Base-by-base conservation (phyloP, 2,797 vertebrate genomes). In the Tamandua tetradactyla region DNA sequence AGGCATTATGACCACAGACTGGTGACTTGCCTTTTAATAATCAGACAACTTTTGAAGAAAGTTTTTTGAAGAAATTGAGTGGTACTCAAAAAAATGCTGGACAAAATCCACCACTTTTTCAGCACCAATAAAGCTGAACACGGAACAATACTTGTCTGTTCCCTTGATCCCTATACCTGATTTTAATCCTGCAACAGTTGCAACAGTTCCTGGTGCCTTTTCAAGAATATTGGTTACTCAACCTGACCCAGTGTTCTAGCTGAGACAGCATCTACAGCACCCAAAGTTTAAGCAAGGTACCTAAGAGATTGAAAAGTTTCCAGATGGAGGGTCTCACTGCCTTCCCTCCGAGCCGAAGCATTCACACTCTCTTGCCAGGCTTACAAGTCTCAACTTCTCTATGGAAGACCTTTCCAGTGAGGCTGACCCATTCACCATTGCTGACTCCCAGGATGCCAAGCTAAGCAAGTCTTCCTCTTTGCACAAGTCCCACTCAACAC, bases 221-320 rank as follows among this genome's bases (percentile, higher is more conserved):
- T 44, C 52, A 55, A 55, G 52, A 20, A 47, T 13, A 47, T 47
- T 47, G 47, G 13, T 47, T 47, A 47, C 47, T 47, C 96, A 99
- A 99, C 64, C 98, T 99, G 97, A 99, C 99, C 0, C 99, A 99
- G 4, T 99, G 99, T 97, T 99, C 99, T 96, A 99, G 99, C 98
- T 99, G 98, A 0, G 99, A 99, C 98, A 99, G 99, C 78, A 98
- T 99, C 97, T 99, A 99, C 98, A 99, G 99, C 0, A 98, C 99
- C 64, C 98, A 98, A 2, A 99, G 99, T 99, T 99, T 37, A 99
- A 99, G 90, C 99, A 99, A 97, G 98, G 99, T 49, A 99, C 99
- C 0, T 99, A 99, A 98, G 99, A 99, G 94, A 99, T 99, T 0
- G 99, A 99, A 98, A 98, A 99, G 99, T 72, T 98, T 99, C 98